Evolutionary conservation across 2,797 vertebrate species (phyloP), one percentile per base, ranked within the genome.

Genomic region (Lophius americanus): DNA sequence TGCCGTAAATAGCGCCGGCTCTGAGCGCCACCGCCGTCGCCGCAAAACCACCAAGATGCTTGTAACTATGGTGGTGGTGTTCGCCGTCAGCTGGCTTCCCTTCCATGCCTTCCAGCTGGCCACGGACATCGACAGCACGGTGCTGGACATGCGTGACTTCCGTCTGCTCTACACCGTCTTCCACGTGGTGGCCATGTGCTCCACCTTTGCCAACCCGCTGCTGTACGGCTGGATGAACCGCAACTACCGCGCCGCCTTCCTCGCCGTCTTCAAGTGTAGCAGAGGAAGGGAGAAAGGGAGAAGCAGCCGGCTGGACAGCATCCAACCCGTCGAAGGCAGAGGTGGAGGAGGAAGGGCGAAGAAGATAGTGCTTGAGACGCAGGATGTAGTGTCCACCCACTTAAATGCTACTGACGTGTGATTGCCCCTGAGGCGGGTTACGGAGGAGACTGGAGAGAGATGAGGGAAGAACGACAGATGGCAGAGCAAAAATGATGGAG

Each of bases 171-270:
- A 97, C 93, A 98, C 97, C 0, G 60, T 97, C 72, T 95, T 98
- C 88, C 97, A 98, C 3, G 95, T 98, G 58, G 92, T 96, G 2
- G 96, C 97, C 76, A 98, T 98, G 97, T 98, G 96, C 84, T 97
- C 97, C 9, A 98, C 96, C 0, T 98, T 98, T 59, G 96, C 95
- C 83, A 98, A 98, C 84, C 97, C 97, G 3, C 89, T 98, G 44
- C 93, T 98, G n/a, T 98, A 98, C 3, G 96, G 97, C 49, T 98
- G 97, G 97, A 98, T 98, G 96, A 98, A 98, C 81, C 95, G 92
- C 76, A 98, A 98, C 91, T 98, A 98, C 87, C 94, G 96, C 59
- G 94, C 92, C 4, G 96, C 96, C 33, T 98, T 98, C 88, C 89
- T 96, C 10, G 94, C 95, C 0, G 95, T 95, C 57, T 98, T 98